Evolutionary conservation across 2,797 vertebrate genomes (phyloP).

Genomic region (Alfaro cultratus): DNA sequence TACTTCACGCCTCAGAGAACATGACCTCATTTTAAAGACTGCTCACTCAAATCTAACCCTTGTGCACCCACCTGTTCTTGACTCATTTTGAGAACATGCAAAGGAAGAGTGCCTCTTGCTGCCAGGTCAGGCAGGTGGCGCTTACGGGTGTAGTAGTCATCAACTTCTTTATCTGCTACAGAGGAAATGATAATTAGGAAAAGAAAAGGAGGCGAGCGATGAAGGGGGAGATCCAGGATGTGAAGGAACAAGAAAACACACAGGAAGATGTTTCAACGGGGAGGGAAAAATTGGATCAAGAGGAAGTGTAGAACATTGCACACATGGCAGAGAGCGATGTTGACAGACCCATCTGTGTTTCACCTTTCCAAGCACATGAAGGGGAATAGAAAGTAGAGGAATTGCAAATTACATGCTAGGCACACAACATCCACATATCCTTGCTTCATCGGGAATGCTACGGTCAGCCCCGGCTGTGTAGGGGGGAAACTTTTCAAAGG

Average conservation of each 20-base stretch:
- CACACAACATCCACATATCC: conserved; percentile 64
- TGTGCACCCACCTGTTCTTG: conserved; percentile 82
- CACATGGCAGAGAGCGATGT: conserved; percentile 49
- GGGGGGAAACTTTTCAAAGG: conserved; percentile 65
- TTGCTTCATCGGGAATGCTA: conserved; percentile 62
- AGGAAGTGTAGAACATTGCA: conserved; percentile 35
- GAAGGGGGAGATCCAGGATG: conserved; percentile 32
- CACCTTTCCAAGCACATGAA: conserved; percentile 57
- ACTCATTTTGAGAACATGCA: conserved; percentile 95
- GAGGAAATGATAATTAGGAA: conserved; percentile 33
- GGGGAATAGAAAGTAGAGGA: conserved; percentile 58
- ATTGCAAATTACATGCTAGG: conserved; percentile 68
- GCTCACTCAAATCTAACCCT: conserved; percentile 24
- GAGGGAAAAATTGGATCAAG: conserved; percentile 37
- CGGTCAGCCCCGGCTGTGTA: conserved; percentile 62
- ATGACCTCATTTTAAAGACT: conserved; percentile 25
- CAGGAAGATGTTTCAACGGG: conserved; percentile 35
- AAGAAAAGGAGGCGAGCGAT: conserved; percentile 27
- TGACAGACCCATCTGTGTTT: conserved; percentile 47
- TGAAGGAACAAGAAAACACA: conserved; percentile 23
- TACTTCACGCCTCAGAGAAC: conserved; percentile 8
- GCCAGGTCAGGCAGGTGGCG: conserved; percentile 96
- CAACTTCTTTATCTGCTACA: conserved; percentile 95
- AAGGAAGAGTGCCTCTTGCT: conserved; percentile 92
- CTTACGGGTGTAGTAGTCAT: conserved; percentile 95